Evolutionary conservation across 2,888 invertebrate species (phyloP).

Genomic region (Drosophila rubida): DNA sequence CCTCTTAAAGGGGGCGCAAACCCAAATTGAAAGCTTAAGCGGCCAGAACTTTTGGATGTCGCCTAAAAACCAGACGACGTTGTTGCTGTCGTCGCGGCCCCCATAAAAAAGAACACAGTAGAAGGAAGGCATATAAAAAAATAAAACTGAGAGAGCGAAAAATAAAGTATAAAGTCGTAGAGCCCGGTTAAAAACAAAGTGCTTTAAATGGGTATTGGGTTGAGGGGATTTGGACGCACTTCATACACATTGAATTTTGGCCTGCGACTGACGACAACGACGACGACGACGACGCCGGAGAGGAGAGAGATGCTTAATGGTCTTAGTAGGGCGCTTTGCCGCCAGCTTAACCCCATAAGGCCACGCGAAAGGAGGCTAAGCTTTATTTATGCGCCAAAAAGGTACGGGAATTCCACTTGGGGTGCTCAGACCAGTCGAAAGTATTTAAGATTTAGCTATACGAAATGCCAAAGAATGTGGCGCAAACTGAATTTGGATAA

Average conservation of each 20-base stretch:
- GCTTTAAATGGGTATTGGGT: slow-evolving; percentile 53
- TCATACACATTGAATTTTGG: slow-evolving; percentile 25
- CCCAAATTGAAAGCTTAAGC: slow-evolving; percentile 69
- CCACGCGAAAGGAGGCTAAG: slow-evolving; percentile 57
- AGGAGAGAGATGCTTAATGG: slow-evolving; percentile 46
- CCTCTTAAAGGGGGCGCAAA: slow-evolving; percentile 25
- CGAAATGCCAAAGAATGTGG: not conserved
- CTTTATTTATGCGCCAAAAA: slow-evolving; percentile 70
- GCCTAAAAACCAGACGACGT: slow-evolving; percentile 44
- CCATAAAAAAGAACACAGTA: slow-evolving; percentile 18
- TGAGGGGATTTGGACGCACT: not conserved
- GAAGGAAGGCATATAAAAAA: not conserved
- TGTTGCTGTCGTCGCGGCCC: slow-evolving; percentile 33
- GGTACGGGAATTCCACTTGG: slow-evolving; percentile 29
- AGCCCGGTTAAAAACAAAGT: slow-evolving; percentile 44
- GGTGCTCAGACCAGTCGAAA: not conserved
- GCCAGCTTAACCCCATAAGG: slow-evolving; percentile 69
- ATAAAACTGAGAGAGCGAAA: not conserved
- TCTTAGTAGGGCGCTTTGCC: slow-evolving; percentile 52
- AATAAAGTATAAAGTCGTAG: slow-evolving; percentile 18
- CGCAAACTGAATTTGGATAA: not conserved
- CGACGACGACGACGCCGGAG: not conserved
- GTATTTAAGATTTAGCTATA: slow-evolving; percentile 9
- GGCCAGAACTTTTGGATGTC: slow-evolving; percentile 36
- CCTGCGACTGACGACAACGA: slow-evolving; percentile 14